Base-by-base conservation (phyloP, 2,888 invertebrate species). In the Gerris lacustris region DNA sequence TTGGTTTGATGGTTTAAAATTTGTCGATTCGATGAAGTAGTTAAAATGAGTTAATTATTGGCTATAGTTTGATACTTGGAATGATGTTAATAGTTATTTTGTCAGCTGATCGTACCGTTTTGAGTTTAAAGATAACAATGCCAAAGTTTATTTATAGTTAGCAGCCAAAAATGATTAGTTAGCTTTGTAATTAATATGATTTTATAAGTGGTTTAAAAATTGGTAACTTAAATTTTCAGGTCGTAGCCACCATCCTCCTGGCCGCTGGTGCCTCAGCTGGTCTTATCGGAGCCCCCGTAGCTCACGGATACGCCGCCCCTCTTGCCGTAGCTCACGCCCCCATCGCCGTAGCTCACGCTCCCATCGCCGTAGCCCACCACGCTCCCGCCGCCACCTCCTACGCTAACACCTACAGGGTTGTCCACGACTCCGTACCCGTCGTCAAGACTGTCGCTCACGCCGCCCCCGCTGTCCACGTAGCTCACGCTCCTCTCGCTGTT, bases 181-280 rank as follows among this genome's bases (percentile, higher is more conserved):
- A n/a, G n/a, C n/a, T n/a, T n/a, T n/a, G n/a, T n/a, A n/a, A n/a
- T n/a, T n/a, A n/a, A n/a, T n/a, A n/a, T n/a, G n/a, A n/a, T n/a
- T n/a, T n/a, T n/a, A n/a, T n/a, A n/a, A n/a, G n/a, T n/a, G n/a
- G n/a, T 31, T 31, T 31, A 31, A 31, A 2, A 31, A 31, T 31
- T 31, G 1, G 31, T 31, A 2, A 31, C 4, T 31, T 2, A 2
- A 31, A 31, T 31, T 31, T 31, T 11, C 55, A 55, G 55, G 55
- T 55, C 55, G 55, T 55, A 55, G 55, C 55, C 55, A 55, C 55
- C 55, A 2, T 55, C 55, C 55, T 66, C 66, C 5, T 66, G 18
- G 17, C 17, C 66, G 66, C 17, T 66, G 66, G 66, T 66, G 18
- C 67, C 67, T 67, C 67, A 15, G 17, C 15, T 45, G 44, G 17